Base-by-base conservation (phyloP, 2,888 invertebrate species). In the Tetragonisca angustula region DNA sequence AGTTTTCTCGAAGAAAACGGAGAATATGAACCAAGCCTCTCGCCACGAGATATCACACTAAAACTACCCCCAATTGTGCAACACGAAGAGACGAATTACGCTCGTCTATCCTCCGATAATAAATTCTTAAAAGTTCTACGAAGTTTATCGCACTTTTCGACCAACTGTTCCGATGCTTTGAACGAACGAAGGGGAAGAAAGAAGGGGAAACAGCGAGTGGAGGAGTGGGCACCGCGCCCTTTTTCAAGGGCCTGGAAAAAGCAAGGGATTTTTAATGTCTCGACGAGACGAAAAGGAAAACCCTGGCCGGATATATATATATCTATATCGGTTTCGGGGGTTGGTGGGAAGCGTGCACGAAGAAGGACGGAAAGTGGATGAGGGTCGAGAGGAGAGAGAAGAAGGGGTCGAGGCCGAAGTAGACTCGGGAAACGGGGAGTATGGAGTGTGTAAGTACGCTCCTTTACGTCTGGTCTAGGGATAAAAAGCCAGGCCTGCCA, bases 401-500 rank as follows among this genome's bases (percentile, higher is more conserved):
- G 74, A 49, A 64, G 83, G 67, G 76, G 54, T 67, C 79, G 32
- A 72, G 76, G 65, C 67, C 76, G 87, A 79, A 73, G 77, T 76
- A 84, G 76, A 79, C 72, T 74, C 62, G 81, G 76, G 56, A 68
- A 62, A 21, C 56, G 54, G 65, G 69, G 70, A 76, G 67, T 74
- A 68, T 86, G 87, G 87, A 82, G 78, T 87, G 84, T 87, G 81
- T 81, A 84, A 88, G 88, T 87, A 83, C 88, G 87, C 80, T 85
- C 88, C 85, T 88, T 88, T 88, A 81, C 88, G 87, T 88, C 88
- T 88, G 87, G 85, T 88, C 84, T 84, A 88, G 85, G 88, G 85
- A 88, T 88, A 88, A 88, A 88, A 88, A 88, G 88, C 82, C 85
- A 84, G 83, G 84, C 85, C 87, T 88, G 88, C 88, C 88, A 88